Percentiles rank a stretch among this genome's conserved stretches.
Evolutionary conservation across 2,113 vertebrate genomes (phyloP).

Genomic region (Eulemur rufifrons): DNA sequence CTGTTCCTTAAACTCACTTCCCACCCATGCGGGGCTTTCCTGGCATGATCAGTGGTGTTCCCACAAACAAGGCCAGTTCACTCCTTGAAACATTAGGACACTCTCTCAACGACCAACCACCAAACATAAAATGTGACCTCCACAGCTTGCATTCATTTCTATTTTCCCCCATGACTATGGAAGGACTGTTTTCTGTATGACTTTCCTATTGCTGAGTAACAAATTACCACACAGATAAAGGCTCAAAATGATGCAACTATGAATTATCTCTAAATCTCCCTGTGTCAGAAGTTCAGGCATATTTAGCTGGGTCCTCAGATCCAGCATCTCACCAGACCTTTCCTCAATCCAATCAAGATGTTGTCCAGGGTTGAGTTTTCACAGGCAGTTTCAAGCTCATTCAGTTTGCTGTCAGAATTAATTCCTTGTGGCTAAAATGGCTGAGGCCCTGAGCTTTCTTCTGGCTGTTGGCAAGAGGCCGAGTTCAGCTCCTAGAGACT

Average conservation of each 20-base stretch:
- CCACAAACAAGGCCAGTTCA: background rate
- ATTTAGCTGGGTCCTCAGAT: background rate
- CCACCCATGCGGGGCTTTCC: background rate
- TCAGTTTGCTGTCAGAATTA: background rate
- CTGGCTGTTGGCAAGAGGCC: background rate
- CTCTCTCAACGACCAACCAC: background rate
- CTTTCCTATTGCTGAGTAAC: background rate
- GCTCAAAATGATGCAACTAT: background rate
- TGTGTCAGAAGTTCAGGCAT: background rate
- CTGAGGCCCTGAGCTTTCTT: background rate
- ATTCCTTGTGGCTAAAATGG: background rate
- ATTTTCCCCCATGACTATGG: background rate
- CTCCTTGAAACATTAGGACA: background rate
- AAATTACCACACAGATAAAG: background rate
- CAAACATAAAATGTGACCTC: background rate
- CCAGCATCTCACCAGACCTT: background rate
- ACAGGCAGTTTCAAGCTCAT: background rate
- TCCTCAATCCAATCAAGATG: background rate
- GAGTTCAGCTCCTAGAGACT: too few species aligned
- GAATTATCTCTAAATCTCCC: background rate
- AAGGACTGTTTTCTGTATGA: background rate
- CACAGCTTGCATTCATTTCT: background rate
- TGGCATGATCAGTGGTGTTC: background rate
- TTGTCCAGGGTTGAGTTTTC: accelerated
- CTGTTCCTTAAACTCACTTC: background rate